A percentile compares a stretch with the other conserved stretches of the same genome.
These are phyloP conservation scores for Meloidogyne hapla DNA, from an alignment of 1,140 invertebrate genomes.

Conservation along the genomic window DNA sequence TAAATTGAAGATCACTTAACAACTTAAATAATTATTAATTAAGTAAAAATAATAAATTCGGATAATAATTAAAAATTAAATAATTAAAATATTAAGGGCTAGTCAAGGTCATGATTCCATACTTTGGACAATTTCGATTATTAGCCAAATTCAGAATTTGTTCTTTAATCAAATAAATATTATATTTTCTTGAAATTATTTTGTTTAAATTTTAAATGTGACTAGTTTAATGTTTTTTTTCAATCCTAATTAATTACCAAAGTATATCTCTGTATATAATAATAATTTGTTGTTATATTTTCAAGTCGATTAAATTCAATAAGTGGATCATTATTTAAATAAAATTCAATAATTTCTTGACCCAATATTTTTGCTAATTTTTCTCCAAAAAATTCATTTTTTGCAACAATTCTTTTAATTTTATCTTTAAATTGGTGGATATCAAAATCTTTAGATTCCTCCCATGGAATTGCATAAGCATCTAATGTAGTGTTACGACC, in stretches of 20 bases:
- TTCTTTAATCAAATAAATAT: too few relatives aligned
- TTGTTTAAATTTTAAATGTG: background rate
- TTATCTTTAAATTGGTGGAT: slow-evolving; percentile 32
- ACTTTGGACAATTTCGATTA: too few relatives aligned
- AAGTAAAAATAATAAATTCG: too few relatives aligned
- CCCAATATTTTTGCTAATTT: slow-evolving; percentile 26
- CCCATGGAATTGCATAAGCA: slow-evolving; percentile 21
- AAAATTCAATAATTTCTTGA: slow-evolving; percentile 40
- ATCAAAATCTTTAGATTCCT: slow-evolving; percentile 22
- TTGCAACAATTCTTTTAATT: slow-evolving; percentile 31
- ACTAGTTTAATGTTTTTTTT: background rate
- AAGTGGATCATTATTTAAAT: slow-evolving; percentile 22
- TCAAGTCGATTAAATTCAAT: slow-evolving; percentile 12
- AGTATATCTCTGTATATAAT: slow-evolving; percentile 31
- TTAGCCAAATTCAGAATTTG: too few relatives aligned
- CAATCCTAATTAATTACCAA: slow-evolving; percentile 15
- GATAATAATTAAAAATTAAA: too few relatives aligned
- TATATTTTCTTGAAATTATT: too few relatives aligned
- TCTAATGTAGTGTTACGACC: background rate
- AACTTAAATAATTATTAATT: slow-evolving; percentile 28
- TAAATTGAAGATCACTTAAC: slow-evolving; percentile 25
- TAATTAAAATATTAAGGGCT: too few relatives aligned
- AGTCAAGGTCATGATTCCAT: too few relatives aligned
- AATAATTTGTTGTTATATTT: background rate
- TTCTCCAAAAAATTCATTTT: slow-evolving; percentile 27